Percentiles rank a stretch among this genome's conserved stretches.
Evolutionary conservation across 1,140 invertebrate species (phyloP).

Genomic region (Dendroctonus valens): DNA sequence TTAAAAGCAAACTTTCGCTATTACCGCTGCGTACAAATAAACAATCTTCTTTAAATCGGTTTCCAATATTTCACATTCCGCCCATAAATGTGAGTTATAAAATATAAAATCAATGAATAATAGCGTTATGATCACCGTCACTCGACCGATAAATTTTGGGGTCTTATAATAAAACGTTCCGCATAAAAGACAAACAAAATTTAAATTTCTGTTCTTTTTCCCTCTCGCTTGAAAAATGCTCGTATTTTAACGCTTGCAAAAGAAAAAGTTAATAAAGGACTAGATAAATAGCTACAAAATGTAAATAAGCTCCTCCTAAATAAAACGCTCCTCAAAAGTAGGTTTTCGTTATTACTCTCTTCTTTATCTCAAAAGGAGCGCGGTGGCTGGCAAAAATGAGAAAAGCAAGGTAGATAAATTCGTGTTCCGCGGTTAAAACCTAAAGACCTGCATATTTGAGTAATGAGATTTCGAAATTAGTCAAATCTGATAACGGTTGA

Average conservation of each 20-base stretch:
- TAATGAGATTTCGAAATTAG: not conserved
- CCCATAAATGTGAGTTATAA: too few species aligned
- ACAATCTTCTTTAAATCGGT: too few species aligned
- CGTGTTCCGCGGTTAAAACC: not conserved
- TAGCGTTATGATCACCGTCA: too few species aligned
- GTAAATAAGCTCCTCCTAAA: constrained; percentile 6
- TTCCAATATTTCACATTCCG: too few species aligned
- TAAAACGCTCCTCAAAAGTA: constrained; percentile 7
- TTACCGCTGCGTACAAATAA: too few species aligned
- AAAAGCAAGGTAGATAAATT: constrained; percentile 3
- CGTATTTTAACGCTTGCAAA: not conserved
- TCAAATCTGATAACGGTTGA: too few species aligned
- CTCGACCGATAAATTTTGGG: too few species aligned
- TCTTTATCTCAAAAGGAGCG: not conserved
- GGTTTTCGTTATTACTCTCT: constrained; percentile 3
- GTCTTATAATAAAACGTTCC: too few species aligned
- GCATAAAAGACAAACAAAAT: not conserved
- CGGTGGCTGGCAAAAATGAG: not conserved
- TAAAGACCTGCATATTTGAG: not conserved
- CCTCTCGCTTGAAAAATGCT: not conserved
- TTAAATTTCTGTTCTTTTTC: not conserved
- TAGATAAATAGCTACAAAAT: constrained; percentile 12
- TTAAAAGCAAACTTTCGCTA: too few species aligned
- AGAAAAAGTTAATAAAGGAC: constrained; percentile 7
- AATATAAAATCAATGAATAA: too few species aligned